A percentile compares a stretch with the other conserved stretches of the same genome.
Conservation (phyloP, 2,113 vertebrate species). For the Syngnathoides biaculeatus region DNA sequence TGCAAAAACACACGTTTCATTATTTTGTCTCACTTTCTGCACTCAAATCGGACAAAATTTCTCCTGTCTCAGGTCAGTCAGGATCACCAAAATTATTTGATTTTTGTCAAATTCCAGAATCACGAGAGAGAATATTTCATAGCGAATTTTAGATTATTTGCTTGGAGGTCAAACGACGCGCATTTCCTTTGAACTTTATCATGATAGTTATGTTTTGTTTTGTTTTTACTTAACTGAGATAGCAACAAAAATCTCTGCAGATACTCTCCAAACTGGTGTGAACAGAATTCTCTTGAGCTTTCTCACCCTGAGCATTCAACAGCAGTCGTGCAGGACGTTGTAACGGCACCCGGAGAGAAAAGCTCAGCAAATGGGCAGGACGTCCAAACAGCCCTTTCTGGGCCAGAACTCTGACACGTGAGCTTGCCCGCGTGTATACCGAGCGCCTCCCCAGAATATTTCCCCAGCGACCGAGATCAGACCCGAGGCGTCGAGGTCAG, state of each 20-base stretch:
- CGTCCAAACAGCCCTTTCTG: constrained; percentile 41
- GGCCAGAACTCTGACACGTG: constrained; percentile 40
- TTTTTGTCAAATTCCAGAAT: too few relatives aligned
- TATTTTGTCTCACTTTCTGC: too few relatives aligned
- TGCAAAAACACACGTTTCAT: too few relatives aligned
- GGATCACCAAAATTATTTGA: too few relatives aligned
- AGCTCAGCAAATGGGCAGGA: constrained; percentile 20
- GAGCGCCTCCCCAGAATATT: constrained; percentile 53
- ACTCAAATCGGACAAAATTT: too few relatives aligned
- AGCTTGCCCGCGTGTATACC: constrained; percentile 42
- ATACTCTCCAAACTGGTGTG: constrained; percentile 30
- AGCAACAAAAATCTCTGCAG: constrained; percentile 56
- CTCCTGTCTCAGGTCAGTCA: too few relatives aligned
- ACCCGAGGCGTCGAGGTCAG: constrained; percentile 59
- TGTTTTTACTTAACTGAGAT: constrained; percentile 55
- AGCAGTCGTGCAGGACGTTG: constrained; percentile 8
- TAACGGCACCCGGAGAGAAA: constrained; percentile 32
- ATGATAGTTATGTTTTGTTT: too few relatives aligned
- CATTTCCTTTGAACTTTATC: too few relatives aligned
- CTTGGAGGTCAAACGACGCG: too few relatives aligned
- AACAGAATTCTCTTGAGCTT: constrained; percentile 43
- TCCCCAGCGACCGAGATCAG: constrained; percentile 45
- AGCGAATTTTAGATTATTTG: too few relatives aligned
- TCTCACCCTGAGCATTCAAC: constrained; percentile 38
- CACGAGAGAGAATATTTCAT: too few relatives aligned